Evolutionary conservation across 2,888 invertebrate genomes (phyloP), one percentile per base, ranked within the genome.

Genomic region (Dexiosoma caninum): DNA sequence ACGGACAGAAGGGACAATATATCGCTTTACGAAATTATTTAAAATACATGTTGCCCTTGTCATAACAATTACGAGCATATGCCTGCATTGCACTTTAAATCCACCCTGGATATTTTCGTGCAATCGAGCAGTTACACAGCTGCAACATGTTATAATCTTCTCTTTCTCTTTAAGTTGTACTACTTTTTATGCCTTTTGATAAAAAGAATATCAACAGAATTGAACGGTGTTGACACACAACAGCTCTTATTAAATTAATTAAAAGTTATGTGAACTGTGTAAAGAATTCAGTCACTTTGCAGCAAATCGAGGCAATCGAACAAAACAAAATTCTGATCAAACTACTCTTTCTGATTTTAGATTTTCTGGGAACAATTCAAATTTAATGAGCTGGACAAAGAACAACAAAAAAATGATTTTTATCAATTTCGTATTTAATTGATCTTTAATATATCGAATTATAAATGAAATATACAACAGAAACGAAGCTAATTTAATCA

Each of bases 141-240:
- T n/a, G n/a, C n/a, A n/a, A n/a, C n/a, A n/a, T n/a, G n/a, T n/a
- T n/a, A n/a, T n/a, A n/a, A n/a, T n/a, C n/a, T n/a, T n/a, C n/a
- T n/a, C n/a, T n/a, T n/a, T n/a, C n/a, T n/a, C n/a, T n/a, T n/a
- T n/a, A n/a, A n/a, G n/a, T n/a, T n/a, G n/a, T n/a, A n/a, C n/a
- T n/a, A n/a, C n/a, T n/a, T n/a, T n/a, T n/a, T n/a, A n/a, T n/a
- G n/a, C n/a, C n/a, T n/a, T n/a, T n/a, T n/a, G n/a, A n/a, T n/a
- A n/a, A n/a, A n/a, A n/a, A n/a, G n/a, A n/a, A n/a, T n/a, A n/a
- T n/a, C n/a, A n/a, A n/a, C n/a, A n/a, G n/a, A n/a, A n/a, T n/a
- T n/a, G n/a, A n/a, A n/a, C n/a, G 86, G 86, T 87, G 88, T 87
- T 87, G 87, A 88, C 87, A 86, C n/a, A 86, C 88, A 86, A 51